These are phyloP conservation scores for Acrocephalus scirpaceus DNA, from an alignment of 2,797 vertebrate genomes.

Conservation along the genomic window DNA sequence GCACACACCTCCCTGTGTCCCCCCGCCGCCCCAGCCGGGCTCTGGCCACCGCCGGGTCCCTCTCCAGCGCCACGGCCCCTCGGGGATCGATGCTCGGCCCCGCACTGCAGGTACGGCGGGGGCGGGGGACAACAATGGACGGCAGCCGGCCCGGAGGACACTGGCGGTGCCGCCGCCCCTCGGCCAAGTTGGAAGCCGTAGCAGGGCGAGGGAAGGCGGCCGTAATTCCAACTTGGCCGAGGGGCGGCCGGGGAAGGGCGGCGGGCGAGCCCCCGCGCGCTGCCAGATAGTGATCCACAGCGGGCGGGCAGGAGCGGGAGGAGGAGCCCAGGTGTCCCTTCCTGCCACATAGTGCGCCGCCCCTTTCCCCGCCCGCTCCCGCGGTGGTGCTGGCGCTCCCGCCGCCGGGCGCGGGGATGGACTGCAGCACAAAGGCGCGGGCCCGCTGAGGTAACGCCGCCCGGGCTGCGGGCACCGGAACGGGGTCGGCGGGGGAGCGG, in stretches of 20 bases:
- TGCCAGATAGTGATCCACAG: background rate
- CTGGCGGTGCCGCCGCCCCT: background rate
- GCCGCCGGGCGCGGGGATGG: slow-evolving; percentile 33
- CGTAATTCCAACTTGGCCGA: background rate
- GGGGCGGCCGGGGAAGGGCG: background rate
- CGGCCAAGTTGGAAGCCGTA: background rate
- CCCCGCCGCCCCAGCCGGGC: background rate
- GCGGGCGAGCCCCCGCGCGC: background rate
- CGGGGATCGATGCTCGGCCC: background rate
- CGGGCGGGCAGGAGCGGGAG: background rate
- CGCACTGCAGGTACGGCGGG: slow-evolving; percentile 1
- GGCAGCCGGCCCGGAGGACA: background rate
- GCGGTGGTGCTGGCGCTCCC: slow-evolving; percentile 42
- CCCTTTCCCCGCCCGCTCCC: slow-evolving; percentile 8
- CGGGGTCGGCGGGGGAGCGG: background rate
- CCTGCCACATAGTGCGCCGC: slow-evolving; percentile 49
- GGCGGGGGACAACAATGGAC: background rate
- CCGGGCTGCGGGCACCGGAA: background rate
- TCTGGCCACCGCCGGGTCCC: rapidly evolving
- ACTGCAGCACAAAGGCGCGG: slow-evolving; percentile 51
- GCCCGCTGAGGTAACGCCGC: slow-evolving; percentile 35
- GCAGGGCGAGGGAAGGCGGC: background rate
- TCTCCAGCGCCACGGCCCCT: background rate
- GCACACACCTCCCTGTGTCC: background rate
- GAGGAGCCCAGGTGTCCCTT: slow-evolving; percentile 54